Conservation (phyloP, 2,797 vertebrate species). For the Sitta carolinensis region DNA sequence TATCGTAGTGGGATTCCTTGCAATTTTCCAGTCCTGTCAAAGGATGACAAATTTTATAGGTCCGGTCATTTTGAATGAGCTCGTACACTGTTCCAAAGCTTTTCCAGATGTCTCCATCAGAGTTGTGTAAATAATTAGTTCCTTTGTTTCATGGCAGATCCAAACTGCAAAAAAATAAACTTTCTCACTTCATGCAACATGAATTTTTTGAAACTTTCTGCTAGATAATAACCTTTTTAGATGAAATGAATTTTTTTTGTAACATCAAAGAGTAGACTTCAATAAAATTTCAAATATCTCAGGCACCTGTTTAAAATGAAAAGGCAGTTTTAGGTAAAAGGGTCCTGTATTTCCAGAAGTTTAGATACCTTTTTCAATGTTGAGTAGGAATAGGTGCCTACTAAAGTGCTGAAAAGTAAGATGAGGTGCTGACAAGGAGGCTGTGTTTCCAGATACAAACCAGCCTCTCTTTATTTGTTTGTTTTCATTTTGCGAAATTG, state of each 20-base stretch:
- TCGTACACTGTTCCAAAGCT: not conserved
- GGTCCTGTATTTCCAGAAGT: not conserved
- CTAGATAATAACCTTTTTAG: not conserved
- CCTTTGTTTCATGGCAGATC: not conserved
- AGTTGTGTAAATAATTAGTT: not conserved
- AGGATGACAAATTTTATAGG: not conserved
- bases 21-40: not conserved
- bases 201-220: not conserved
- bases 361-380: not conserved
- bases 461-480: not conserved
- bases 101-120: constrained; percentile 6
- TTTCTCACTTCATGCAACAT: not conserved
- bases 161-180: not conserved
- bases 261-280: not conserved
- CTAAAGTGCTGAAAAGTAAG: not conserved
- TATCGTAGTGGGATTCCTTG: not conserved
- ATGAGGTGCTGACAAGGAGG: not conserved
- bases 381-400: not conserved
- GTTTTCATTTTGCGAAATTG: not conserved
- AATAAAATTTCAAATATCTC: not conserved
- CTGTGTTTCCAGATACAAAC: not conserved
- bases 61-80: not conserved
- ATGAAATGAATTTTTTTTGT: not conserved
- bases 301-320: not conserved
- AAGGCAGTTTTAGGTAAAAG: not conserved